These are phyloP conservation scores for Chamaea fasciata DNA, from an alignment of 2,113 vertebrate species.

Conservation along the genomic window DNA sequence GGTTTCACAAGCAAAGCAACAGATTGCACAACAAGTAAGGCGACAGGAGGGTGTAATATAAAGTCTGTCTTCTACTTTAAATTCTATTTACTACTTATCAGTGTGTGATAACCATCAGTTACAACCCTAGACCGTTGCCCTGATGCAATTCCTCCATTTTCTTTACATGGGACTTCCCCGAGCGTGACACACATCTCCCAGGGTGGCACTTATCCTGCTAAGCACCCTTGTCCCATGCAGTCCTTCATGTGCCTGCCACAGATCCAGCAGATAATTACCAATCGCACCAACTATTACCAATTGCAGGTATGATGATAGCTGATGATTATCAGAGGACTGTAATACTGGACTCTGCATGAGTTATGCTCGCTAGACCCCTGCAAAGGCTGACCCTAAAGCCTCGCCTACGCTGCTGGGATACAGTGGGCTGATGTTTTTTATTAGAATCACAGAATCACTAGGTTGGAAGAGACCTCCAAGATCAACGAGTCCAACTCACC, in stretches of 20 bases:
- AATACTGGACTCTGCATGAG: fast-evolving
- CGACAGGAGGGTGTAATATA: neutral
- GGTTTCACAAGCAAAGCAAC: neutral
- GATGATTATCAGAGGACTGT: neutral
- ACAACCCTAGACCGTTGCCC: neutral
- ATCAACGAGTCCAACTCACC: neutral
- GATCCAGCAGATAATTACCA: neutral
- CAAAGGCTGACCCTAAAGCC: no score
- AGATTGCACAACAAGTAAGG: neutral
- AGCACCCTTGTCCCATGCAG: neutral
- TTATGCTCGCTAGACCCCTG: neutral
- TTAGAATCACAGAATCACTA: neutral
- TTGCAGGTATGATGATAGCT: no score
- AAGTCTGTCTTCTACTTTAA: neutral
- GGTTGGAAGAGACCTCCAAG: neutral
- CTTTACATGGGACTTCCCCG: no score
- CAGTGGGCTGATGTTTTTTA: neutral
- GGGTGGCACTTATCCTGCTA: neutral
- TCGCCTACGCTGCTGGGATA: no score
- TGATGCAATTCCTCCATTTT: neutral
- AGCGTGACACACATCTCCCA: neutral
- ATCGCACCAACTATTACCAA: neutral
- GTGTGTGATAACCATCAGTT: neutral
- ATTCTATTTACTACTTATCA: neutral
- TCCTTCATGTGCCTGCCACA: neutral